Conservation (phyloP, 2,888 invertebrate genomes). For the Beris morrisii region DNA sequence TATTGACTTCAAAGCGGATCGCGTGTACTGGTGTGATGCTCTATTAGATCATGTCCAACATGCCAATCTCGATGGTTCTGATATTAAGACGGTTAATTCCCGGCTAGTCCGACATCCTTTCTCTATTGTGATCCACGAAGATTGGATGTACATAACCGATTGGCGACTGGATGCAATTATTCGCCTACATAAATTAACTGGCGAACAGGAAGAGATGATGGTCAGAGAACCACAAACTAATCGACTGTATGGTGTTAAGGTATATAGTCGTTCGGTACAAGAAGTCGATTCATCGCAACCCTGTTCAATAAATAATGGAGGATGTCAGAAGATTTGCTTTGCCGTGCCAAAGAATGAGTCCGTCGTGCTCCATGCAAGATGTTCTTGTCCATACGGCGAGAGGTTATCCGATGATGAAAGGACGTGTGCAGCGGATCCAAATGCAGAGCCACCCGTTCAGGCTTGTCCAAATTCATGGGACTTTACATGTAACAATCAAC, state of each 20-base stretch:
- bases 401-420: conserved; percentile 70
- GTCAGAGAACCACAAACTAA: conserved; percentile 89
- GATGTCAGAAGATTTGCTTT: conserved; percentile 95
- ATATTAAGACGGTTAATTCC: conserved; percentile 87
- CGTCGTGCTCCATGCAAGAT: conserved; percentile 63
- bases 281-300: conserved; percentile 74
- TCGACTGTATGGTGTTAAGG: conserved; percentile 87
- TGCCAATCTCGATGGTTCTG: conserved; percentile 85
- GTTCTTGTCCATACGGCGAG: conserved; percentile 94
- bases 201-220: conserved; percentile 83
- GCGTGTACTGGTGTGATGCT: conserved; percentile 97
- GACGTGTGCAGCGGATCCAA: conserved; percentile 77
- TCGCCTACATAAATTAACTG: conserved; percentile 83
- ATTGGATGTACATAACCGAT: conserved; percentile 96
- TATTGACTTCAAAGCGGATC: conserved; percentile 84
- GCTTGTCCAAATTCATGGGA: conserved; percentile 91
- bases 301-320: conserved; percentile 81
- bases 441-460: conserved; percentile 81
- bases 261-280: conserved; percentile 78
- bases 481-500: conserved; percentile 90
- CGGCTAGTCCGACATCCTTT: conserved; percentile 86
- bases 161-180: conserved; percentile 96
- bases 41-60: conserved; percentile 94
- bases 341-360: conserved; percentile 71
- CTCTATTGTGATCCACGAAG: conserved; percentile 85